Evolutionary conservation across 2,888 invertebrate species (phyloP), one percentile per base, ranked within the genome.

Genomic region (Hermaeophaga mercurialis): DNA sequence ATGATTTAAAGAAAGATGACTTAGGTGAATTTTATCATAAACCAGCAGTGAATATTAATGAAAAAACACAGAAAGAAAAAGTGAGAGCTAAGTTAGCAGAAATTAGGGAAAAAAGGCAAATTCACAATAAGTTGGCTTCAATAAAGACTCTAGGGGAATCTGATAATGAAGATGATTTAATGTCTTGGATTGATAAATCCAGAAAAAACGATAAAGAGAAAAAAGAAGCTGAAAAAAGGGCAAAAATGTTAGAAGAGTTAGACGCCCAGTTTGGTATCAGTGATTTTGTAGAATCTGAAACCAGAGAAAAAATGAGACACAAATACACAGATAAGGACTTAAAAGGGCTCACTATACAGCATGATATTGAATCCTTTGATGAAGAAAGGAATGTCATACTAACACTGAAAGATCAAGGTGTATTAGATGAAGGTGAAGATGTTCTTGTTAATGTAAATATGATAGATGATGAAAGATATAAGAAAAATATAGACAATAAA

Each of bases 251-350:
- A 71, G 94, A 96, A 78, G 95, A 97, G 78, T 84, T 98, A 82
- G 98, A 98, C 79, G 90, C 86, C 65, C 95, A 92, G 75, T 96
- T 97, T 82, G 96, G 96, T 22, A 87, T 96, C 58, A 85, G 87
- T 9, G 90, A 88, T 67, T 80, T 96, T 43, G 84, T 96, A n/a
- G 89, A 90, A 62, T 86, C 90, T 65, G 92, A 92, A 69, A 84
- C 84, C 62, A 79, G 80, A 45, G 80, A 79, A 58, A 83, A 84
- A 45, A 80, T 84, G 18, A 78, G 74, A 22, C 76, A 78, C 44
- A 82, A 86, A 3, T 96, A 96, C 77, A 80, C 84, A 1, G 83
- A 85, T 43, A 82, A 80, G 68, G 82, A 91, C 78, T 81, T 97
- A 52, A 83, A 81, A 66, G 97, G 97, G 0, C 80, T 99, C 44